Conservation (phyloP, 2,888 invertebrate genomes). For the Meliscaeva auricollis region DNA sequence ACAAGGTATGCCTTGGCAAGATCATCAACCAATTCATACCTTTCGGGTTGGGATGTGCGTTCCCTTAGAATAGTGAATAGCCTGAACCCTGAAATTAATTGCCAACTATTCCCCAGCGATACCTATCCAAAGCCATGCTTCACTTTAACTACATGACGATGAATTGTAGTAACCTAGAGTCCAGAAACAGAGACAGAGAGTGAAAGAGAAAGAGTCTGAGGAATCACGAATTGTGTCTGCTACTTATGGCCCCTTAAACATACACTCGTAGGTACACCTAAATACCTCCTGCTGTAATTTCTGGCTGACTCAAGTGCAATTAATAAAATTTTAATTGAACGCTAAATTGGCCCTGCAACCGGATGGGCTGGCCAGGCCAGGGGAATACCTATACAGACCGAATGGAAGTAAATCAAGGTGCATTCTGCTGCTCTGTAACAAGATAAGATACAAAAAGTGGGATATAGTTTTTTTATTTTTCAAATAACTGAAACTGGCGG, state of each 20-base stretch:
- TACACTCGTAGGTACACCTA: not conserved
- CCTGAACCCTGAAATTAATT: conserved; percentile 52
- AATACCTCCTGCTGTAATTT: conserved; percentile 36
- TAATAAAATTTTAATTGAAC: conserved; percentile 75
- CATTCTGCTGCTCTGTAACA: conserved; percentile 33
- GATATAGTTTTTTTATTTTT: conserved; percentile 3
- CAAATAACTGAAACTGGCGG: conserved; percentile 34
- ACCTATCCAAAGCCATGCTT: conserved; percentile 37
- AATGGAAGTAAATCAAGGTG: conserved; percentile 61
- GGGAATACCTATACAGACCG: conserved; percentile 2
- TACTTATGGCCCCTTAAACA: conserved; percentile 43
- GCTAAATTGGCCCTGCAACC: conserved; percentile 61
- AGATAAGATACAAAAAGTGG: conserved; percentile 40
- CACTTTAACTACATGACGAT: conserved; percentile 20
- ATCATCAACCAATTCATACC: conserved; percentile 53
- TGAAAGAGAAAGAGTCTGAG: not conserved
- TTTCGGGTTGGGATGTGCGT: not conserved
- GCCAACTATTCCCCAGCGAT: conserved; percentile 52
- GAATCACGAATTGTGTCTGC: conserved; percentile 56
- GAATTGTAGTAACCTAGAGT: conserved; percentile 37
- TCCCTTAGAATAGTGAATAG: conserved; percentile 14
- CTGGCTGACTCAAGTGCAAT: conserved; percentile 54
- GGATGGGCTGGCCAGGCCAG: not conserved
- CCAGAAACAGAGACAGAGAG: not conserved
- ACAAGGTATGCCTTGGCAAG: not conserved